Percentiles rank a stretch among this genome's conserved stretches.
Conservation (phyloP, 1,140 invertebrate genomes). For the Eufriesea mexicana region DNA sequence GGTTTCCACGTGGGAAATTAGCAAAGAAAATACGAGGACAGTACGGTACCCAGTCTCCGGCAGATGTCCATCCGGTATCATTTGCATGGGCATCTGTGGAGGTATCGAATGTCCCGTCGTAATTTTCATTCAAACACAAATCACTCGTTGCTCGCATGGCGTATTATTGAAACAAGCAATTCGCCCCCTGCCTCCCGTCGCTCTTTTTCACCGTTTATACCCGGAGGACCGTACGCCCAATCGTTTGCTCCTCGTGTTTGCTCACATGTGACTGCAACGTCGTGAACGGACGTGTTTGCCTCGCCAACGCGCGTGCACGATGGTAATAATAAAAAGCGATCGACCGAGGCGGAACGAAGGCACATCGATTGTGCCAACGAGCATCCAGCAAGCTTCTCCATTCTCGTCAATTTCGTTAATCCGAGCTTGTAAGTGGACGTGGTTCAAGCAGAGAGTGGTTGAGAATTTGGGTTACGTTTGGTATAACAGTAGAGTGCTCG, state of each 20-base stretch:
- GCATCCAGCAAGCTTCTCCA: too few species aligned
- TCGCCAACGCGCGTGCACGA: not conserved
- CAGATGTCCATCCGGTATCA: conserved; percentile 55
- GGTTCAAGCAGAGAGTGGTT: too few species aligned
- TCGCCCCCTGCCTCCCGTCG: not conserved
- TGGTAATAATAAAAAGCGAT: conserved; percentile 19
- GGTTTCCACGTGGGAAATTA: not conserved
- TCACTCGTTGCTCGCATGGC: conserved; percentile 50
- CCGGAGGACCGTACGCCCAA: conserved; percentile 38
- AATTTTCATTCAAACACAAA: conserved; percentile 63
- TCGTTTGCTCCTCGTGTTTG: conserved; percentile 60
- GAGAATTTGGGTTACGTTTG: too few species aligned
- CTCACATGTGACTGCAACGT: conserved; percentile 57
- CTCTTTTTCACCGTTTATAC: conserved; percentile 19
- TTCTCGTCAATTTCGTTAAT: not conserved
- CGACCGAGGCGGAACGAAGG: conserved; percentile 14
- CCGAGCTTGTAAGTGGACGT: too few species aligned
- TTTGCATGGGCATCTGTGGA: conserved; percentile 52
- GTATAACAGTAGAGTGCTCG: too few species aligned
- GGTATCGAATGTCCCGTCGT: conserved; percentile 53
- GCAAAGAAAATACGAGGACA: not conserved
- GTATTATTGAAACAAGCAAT: conserved; percentile 63
- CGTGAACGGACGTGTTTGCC: conserved; percentile 11
- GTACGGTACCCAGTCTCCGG: not conserved
- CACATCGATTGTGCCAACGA: not conserved